These are phyloP conservation scores for Amphipoea lucens DNA, from an alignment of 2,888 invertebrate species.

Conservation along the genomic window DNA sequence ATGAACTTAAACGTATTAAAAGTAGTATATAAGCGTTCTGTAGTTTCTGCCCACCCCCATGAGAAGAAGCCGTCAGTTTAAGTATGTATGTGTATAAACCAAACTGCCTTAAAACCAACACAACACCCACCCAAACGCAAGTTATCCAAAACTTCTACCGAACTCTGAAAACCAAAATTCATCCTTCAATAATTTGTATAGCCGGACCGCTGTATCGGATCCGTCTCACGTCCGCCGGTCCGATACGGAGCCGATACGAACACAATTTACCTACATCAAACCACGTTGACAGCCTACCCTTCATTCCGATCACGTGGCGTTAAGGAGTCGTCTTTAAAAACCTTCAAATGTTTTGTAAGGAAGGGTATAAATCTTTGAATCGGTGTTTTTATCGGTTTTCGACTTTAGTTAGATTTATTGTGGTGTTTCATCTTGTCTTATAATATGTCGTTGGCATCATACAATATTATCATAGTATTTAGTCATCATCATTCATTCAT, in stretches of 20 bases:
- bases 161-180: constrained; percentile 28
- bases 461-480: neutral
- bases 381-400: constrained; percentile 41
- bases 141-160: neutral
- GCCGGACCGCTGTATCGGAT: constrained; percentile 59
- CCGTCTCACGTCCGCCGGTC: constrained; percentile 59
- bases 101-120: neutral
- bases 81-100: neutral
- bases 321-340: constrained; percentile 68
- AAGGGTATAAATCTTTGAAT: constrained; percentile 41
- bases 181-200: constrained; percentile 36
- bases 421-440: neutral
- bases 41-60: neutral
- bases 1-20: neutral
- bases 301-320: constrained; percentile 62
- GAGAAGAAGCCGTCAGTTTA: no score
- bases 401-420: constrained; percentile 37
- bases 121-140: constrained; percentile 20
- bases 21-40: neutral
- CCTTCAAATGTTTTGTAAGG: constrained; percentile 47
- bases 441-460: neutral
- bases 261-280: constrained; percentile 82
- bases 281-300: constrained; percentile 61
- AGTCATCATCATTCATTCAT: no score
- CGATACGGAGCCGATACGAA: constrained; percentile 67